Evolutionary conservation across 1,140 invertebrate species (phyloP), one percentile per base, ranked within the genome.

Genomic region (Hetaerina americana): DNA sequence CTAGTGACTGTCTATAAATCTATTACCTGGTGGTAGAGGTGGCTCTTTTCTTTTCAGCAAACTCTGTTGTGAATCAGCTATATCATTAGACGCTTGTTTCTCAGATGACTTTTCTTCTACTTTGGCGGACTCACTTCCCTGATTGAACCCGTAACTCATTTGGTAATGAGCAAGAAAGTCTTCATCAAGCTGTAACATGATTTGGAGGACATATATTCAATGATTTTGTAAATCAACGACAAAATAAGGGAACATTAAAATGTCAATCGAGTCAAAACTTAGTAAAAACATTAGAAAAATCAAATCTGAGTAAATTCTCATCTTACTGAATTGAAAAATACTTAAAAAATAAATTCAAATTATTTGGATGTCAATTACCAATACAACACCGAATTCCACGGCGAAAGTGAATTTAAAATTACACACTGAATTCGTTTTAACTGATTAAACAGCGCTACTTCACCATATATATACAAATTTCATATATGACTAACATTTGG

Each of bases 111-210:
- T 68, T 40, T 77, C 70, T 76, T 73, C 27, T 75, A 70, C 75
- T 76, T 78, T 73, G 66, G 82, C 82, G 76, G 15, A 18, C 22
- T 57, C 40, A 5, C 15, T 57, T 18, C 40, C 40, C 22, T 88
- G 87, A 73, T 85, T 83, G 80, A 93, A 93, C 5, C 95, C 96
- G 84, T 99, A 99, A 79, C 86, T 95, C 87, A 98, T 90, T 83
- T 98, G 95, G 84, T 99, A 99, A 70, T 86, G 85, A 0, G 96
- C 97, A 81, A 99, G 88, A 78, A 99, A 99, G 76, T 98, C 94
- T 78, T 97, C 94, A 84, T 98, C 94, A 72, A 99, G 88, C 86
- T 91, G 78, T 12, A 80, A 79, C n/a, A n/a, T 24, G 71, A 76
- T 68, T 22, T 57, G 75, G 71, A 72, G 5, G 26, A 71, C 66